Conservation (phyloP, 2,113 vertebrate genomes). For the Mormoops blainvillei region DNA sequence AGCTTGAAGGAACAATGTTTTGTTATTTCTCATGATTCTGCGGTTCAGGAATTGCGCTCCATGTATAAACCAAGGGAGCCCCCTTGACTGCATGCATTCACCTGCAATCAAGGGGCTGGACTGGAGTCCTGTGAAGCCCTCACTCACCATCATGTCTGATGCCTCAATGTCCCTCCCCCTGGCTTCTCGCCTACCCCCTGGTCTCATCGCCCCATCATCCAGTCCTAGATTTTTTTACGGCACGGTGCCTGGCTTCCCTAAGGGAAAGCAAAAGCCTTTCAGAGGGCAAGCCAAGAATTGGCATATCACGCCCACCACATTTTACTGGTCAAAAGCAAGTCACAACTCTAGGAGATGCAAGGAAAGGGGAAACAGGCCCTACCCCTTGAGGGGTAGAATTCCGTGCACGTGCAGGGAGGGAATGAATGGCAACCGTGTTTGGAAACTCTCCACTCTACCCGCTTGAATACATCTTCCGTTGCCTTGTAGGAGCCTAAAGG, state of each 20-base stretch:
- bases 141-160: rapidly evolving
- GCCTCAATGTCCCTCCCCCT: rapidly evolving
- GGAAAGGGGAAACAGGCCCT: not conserved
- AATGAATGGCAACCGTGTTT: rapidly evolving
- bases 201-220: not conserved
- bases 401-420: rapidly evolving
- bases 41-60: not conserved
- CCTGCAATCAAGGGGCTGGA: not conserved
- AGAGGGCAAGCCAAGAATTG: not conserved
- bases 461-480: not conserved
- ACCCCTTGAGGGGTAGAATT: not conserved
- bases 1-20: not conserved
- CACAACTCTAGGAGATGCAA: not conserved
- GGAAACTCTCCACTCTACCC: rapidly evolving
- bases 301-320: not conserved
- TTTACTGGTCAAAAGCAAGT: not conserved
- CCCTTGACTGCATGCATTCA: too few species aligned
- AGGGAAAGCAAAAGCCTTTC: not conserved
- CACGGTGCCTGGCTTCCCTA: not conserved
- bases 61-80: rapidly evolving
- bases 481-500: not conserved
- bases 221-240: not conserved
- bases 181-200: not conserved
- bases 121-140: not conserved
- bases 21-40: not conserved